A percentile compares a stretch with the other conserved stretches of the same genome.
Evolutionary conservation across 2,797 vertebrate species (phyloP).

Genomic region (Loris lydekkerianus): DNA sequence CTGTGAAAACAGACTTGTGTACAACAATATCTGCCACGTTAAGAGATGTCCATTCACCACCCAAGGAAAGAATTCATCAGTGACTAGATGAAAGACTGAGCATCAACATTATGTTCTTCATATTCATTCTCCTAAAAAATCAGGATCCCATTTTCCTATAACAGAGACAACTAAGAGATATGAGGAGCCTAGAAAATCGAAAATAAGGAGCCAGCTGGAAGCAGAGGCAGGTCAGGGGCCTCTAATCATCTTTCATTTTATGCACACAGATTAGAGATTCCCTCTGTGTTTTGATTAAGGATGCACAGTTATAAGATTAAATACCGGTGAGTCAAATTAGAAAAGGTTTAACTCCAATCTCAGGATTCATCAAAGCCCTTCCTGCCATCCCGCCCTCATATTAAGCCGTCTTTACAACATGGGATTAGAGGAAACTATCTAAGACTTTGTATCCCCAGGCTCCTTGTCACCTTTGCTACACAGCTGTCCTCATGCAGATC

Average conservation of each 20-base stretch:
- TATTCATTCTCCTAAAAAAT: background rate
- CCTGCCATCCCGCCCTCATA: background rate
- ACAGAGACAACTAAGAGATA: background rate
- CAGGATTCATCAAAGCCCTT: slow-evolving; percentile 95
- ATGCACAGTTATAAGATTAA: slow-evolving; percentile 96
- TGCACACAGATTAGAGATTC: slow-evolving; percentile 94
- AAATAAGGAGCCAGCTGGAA: slow-evolving; percentile 47
- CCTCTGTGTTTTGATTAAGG: slow-evolving; percentile 96
- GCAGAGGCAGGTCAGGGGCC: slow-evolving; percentile 87
- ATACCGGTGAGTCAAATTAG: slow-evolving; percentile 94
- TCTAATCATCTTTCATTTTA: slow-evolving; percentile 94
- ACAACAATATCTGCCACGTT: background rate
- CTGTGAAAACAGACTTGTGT: background rate
- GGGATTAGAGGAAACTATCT: slow-evolving; percentile 63
- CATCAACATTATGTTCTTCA: background rate
- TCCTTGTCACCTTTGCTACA: slow-evolving; percentile 71
- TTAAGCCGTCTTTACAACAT: slow-evolving; percentile 69
- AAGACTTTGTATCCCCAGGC: background rate
- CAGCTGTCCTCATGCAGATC: slow-evolving; percentile 70
- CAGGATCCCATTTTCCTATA: background rate
- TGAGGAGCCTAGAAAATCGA: background rate
- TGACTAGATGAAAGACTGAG: background rate
- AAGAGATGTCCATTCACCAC: background rate
- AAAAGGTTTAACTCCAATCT: slow-evolving; percentile 96
- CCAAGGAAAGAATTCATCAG: background rate